Evolutionary conservation across 2,888 invertebrate genomes (phyloP), one percentile per base, ranked within the genome.

Genomic region (Chesias legatella): DNA sequence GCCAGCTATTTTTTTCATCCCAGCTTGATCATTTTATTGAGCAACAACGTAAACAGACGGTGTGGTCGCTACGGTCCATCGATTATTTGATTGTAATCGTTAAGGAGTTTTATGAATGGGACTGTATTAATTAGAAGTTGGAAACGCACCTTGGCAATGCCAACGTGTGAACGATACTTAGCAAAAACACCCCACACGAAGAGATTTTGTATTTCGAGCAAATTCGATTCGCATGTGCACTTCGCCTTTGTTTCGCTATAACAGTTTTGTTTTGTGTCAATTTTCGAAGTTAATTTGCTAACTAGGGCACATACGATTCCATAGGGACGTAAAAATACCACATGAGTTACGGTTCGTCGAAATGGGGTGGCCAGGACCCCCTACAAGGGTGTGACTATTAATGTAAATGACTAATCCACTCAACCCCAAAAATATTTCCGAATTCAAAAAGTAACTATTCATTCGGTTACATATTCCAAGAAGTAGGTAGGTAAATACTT

Each of bases 61-160:
- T 62, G 65, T 63, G 60, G 57, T 68, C 64, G 72, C 72, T 69
- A 73, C 49, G 66, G 66, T 53, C 69, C 74, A 86, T 84, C 79
- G 84, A 84, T 86, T 80, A 70, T 53, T 74, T 74, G 64, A 75
- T 71, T 76, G 72, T 61, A 55, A 67, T 61, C 58, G 61, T 76
- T 80, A 79, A 72, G 42, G 42, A 42, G 47, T 64, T 82, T 84
- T 78, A 81, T 86, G 83, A 88, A 86, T 86, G 84, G 72, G 61
- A 74, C n/a, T n/a, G n/a, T 58, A 53, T 63, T 57, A 58, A 58
- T 63, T 61, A 67, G 52, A 69, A 52, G 28, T 29, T 13, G 37
- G 33, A 44, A 54, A 65, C 29, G 60, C 65, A 63, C 54, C 61
- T 29, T 43, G 52, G 48, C 30, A 36, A 51, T 43, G 48, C 42